Evolutionary conservation across 2,797 vertebrate species (phyloP), one percentile per base, ranked within the genome.

Genomic region (Chiloscyllium punctatum): DNA sequence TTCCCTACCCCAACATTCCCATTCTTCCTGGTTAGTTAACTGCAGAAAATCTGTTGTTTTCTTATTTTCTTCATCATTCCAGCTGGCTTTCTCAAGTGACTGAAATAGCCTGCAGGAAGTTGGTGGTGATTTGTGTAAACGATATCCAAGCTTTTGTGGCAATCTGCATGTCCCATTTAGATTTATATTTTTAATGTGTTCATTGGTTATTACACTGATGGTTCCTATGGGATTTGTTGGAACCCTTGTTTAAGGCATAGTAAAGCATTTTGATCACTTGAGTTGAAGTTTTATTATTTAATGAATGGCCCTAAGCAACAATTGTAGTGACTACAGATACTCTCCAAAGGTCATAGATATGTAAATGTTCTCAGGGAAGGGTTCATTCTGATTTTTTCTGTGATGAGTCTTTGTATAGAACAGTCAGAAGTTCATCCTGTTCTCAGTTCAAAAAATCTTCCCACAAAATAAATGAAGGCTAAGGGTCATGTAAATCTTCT

Each of bases 361-460:
- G 94, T 95, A 95, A 95, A 95, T 95, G 71, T 95, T 95, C 94
- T 95, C 94, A 95, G 71, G 69, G 48, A 74, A 72, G 74, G 27
- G 6, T 95, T 95, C 69, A 74, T 94, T 74, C 30, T 13, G 90
- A 66, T 23, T 33, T 95, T 53, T 95, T 74, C 8, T 16, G 51
- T 95, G 94, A 77, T 95, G 94, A 15, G 33, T 30, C 71, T 74
- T 72, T 95, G 72, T 57, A 53, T 77, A 72, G 94, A 21, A 53
- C 48, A 72, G 94, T 95, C 94, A 95, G 27, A 95, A 95, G 94
- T 95, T 95, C 71, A 95, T 77, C 42, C 18, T n/a, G 94, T 95
- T 95, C 94, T 95, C 94, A 95, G 42, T 95, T 77, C 71, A 95
- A 77, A 95, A 95, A 74, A 95, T 95, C 94, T 95, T 77, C 69